These are phyloP conservation scores for Hiodon tergisus DNA, from an alignment of 2,113 vertebrate genomes.

Conservation along the genomic window DNA sequence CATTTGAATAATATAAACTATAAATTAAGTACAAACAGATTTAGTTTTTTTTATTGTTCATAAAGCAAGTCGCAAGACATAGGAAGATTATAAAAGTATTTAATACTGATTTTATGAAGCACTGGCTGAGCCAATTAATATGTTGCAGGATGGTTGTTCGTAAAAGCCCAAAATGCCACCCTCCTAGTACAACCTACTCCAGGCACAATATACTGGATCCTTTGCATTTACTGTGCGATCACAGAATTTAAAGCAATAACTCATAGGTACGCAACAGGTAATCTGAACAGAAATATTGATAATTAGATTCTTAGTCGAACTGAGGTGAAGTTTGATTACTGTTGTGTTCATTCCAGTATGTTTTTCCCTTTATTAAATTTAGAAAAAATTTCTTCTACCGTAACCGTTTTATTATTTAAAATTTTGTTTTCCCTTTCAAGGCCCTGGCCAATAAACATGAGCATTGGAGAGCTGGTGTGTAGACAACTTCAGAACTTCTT, in stretches of 20 bases:
- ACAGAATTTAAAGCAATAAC: background rate
- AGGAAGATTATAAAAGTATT: background rate
- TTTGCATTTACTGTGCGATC: background rate
- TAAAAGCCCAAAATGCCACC: background rate
- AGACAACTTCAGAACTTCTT: constrained; percentile 42
- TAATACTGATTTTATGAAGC: constrained; percentile 9
- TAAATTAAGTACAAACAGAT: constrained; percentile 15
- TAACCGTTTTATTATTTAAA: too few relatives aligned
- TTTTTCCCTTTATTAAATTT: too few relatives aligned
- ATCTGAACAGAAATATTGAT: background rate
- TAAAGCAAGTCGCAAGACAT: background rate
- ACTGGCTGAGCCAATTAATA: background rate
- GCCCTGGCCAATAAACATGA: background rate
- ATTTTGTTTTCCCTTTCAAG: too few relatives aligned
- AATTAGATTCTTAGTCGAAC: too few relatives aligned
- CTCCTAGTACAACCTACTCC: background rate
- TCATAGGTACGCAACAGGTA: background rate
- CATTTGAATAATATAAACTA: constrained; percentile 3
- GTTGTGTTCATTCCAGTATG: too few relatives aligned
- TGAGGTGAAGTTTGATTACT: too few relatives aligned
- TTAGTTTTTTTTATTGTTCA: background rate
- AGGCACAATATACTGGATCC: background rate
- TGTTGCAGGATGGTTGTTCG: background rate
- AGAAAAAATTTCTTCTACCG: too few relatives aligned
- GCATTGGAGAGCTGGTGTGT: background rate